Evolutionary conservation across 2,888 invertebrate species (phyloP).

Genomic region (Piscicola geometra): DNA sequence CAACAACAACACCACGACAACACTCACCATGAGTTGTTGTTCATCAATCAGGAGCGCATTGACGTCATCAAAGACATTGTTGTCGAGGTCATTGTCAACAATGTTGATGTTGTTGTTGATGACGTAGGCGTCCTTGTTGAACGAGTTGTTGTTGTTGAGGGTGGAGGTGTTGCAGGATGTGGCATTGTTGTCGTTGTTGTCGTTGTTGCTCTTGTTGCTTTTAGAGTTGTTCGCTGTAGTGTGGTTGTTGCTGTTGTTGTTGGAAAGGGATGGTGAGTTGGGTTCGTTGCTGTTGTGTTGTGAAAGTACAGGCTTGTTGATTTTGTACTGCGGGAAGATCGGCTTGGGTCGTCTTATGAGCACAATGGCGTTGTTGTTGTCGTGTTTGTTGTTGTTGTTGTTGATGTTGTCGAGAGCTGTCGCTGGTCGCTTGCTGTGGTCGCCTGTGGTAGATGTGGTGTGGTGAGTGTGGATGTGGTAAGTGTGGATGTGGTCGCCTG

Average conservation of each 20-base stretch:
- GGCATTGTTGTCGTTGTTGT: neutral
- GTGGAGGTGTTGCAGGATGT: neutral
- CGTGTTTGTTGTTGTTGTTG: neutral
- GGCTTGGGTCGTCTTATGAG: slow-evolving; percentile 28
- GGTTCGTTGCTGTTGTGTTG: neutral
- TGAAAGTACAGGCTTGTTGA: neutral
- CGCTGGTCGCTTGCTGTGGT: slow-evolving; percentile 21
- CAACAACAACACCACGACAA: too few relatives aligned
- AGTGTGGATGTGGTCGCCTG: neutral
- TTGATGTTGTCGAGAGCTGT: slow-evolving; percentile 28
- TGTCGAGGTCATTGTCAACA: neutral
- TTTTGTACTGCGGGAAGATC: slow-evolving; percentile 21
- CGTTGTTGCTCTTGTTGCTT: neutral
- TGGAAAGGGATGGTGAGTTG: neutral
- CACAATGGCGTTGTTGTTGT: neutral
- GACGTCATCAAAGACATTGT: slow-evolving; percentile 13
- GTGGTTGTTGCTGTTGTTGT: neutral
- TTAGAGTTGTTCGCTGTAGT: neutral
- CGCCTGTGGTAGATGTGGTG: slow-evolving; percentile 22
- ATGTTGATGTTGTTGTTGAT: neutral
- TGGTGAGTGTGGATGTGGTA: neutral
- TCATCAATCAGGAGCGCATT: neutral
- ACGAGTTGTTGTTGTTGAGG: neutral
- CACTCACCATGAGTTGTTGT: neutral
- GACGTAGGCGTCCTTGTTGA: slow-evolving; percentile 13